A percentile compares a stretch with the other conserved stretches of the same genome.
phyloP scores from a whole-genome alignment of 35 echinoderm and acorn worm genomes.

The Apostichopus californicus region DNA sequence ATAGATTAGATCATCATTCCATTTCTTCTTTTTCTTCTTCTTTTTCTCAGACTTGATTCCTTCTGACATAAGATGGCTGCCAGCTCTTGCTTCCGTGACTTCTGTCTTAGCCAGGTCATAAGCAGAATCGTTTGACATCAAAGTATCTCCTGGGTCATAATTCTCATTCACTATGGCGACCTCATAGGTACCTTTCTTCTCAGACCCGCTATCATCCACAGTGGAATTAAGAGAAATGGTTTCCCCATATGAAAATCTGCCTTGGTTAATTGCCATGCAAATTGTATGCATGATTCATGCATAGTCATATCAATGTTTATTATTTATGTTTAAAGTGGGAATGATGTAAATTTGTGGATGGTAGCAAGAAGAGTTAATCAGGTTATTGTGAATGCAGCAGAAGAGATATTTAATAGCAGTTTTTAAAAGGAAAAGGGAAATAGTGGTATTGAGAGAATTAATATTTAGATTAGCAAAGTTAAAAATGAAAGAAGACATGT shows the following conservation, averaged over 20 bases:
- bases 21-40: constrained; percentile 58
- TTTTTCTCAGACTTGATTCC: constrained; percentile 39
- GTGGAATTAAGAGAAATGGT: constrained; percentile 81
- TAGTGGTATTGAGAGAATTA: too few relatives aligned
- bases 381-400: too few relatives aligned
- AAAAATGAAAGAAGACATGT: too few relatives aligned
- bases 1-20: constrained; percentile 75
- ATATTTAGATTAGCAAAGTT: too few relatives aligned
- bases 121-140: constrained; percentile 78
- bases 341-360: too few relatives aligned
- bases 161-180: constrained; percentile 84
- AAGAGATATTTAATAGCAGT: too few relatives aligned
- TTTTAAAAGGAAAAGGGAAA: too few relatives aligned
- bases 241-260: constrained; percentile 88
- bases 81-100: neutral
- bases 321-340: neutral
- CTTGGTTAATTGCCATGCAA: constrained; percentile 39
- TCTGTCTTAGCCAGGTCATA: constrained; percentile 69
- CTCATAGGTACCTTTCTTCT: constrained; percentile 82
- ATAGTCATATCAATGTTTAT: neutral
- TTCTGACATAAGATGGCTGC: neutral
- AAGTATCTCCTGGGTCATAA: constrained; percentile 70
- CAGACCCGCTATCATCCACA: constrained; percentile 77
- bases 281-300: constrained; percentile 12
- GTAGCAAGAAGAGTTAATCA: too few relatives aligned